Evolutionary conservation across 2,888 invertebrate genomes (phyloP).

Genomic region (Tenthredo amoena): DNA sequence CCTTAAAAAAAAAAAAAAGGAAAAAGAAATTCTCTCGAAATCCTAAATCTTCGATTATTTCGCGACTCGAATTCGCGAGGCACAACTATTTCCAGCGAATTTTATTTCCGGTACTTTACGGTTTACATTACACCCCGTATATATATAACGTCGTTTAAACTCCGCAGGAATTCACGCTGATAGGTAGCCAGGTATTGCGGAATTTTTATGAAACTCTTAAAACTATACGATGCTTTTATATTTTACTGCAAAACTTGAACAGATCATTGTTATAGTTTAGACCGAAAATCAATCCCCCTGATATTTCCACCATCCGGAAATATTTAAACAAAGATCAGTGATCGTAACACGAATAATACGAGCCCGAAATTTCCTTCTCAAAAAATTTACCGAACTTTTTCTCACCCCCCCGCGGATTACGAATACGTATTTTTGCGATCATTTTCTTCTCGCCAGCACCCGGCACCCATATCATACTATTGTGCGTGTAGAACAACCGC

Average conservation of each 20-base stretch:
- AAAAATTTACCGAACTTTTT: background rate
- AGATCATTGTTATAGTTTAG: background rate
- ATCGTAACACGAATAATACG: background rate
- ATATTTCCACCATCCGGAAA: background rate
- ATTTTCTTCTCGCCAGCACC: background rate
- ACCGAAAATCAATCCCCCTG: background rate
- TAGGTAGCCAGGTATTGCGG: background rate
- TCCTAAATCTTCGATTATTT: background rate
- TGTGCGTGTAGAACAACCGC: slow-evolving; percentile 16
- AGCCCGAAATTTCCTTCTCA: background rate
- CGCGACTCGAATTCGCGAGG: background rate
- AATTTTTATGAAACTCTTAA: slow-evolving; percentile 25
- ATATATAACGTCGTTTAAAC: background rate
- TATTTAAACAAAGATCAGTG: background rate
- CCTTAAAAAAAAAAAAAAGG: background rate
- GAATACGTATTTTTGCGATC: background rate
- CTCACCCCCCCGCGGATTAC: background rate
- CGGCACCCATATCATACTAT: background rate
- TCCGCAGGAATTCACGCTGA: background rate
- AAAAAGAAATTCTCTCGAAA: background rate
- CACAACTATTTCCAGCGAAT: background rate
- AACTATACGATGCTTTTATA: slow-evolving; percentile 1
- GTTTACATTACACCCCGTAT: background rate
- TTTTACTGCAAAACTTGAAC: slow-evolving; percentile 10
- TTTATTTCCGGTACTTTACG: background rate